phyloP scores from a whole-genome alignment of 1,140 invertebrate species.

The Vanessa atalanta region DNA sequence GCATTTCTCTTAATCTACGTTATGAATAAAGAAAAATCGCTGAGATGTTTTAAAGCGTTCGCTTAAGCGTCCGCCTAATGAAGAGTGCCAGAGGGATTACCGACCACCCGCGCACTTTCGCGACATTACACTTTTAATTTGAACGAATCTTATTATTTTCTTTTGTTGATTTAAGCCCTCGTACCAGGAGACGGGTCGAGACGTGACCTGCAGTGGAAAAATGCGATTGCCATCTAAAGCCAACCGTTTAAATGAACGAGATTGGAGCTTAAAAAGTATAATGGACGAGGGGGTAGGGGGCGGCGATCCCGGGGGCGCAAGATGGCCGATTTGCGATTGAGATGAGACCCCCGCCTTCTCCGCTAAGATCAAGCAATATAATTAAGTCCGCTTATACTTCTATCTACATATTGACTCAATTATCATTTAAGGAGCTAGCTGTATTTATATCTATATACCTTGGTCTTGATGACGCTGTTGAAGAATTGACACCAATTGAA shows the following conservation, averaged over 20 bases:
- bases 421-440: conserved; percentile 9
- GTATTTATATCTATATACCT: not conserved
- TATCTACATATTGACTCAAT: conserved; percentile 22
- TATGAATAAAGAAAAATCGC: conserved; percentile 80
- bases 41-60: conserved; percentile 69
- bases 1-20: conserved; percentile 78
- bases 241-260: conserved; percentile 84
- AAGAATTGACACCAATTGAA: not conserved
- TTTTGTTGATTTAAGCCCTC: conserved; percentile 84
- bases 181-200: conserved; percentile 78
- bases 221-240: conserved; percentile 84
- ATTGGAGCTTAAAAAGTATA: conserved; percentile 85
- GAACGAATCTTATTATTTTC: conserved; percentile 84
- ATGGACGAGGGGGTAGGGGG: conserved; percentile 75
- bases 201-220: conserved; percentile 84
- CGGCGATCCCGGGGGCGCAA: conserved; percentile 72
- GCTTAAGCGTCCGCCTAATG: conserved; percentile 68
- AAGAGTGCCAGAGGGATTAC: conserved; percentile 74
- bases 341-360: conserved; percentile 71
- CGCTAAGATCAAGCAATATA: conserved; percentile 74
- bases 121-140: conserved; percentile 86
- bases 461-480: not conserved
- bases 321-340: conserved; percentile 81
- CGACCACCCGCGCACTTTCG: conserved; percentile 66
- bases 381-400: conserved; percentile 68